These are phyloP conservation scores for Cryptops parisi DNA, from an alignment of 2,888 invertebrate species.

Conservation along the genomic window DNA sequence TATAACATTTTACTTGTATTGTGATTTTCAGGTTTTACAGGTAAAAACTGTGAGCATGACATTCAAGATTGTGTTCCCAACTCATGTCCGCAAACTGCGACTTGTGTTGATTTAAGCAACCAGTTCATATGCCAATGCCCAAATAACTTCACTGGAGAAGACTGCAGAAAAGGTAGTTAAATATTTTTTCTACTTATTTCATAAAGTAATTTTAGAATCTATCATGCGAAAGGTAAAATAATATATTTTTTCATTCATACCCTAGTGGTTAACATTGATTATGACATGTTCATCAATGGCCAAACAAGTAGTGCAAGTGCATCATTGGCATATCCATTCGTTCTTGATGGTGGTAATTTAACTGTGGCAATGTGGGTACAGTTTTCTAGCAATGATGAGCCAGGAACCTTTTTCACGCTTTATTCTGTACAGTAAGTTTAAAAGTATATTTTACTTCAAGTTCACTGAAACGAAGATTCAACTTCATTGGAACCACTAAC, in stretches of 20 bases:
- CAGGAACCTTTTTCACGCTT: slow-evolving; percentile 83
- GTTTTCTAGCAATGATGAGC: slow-evolving; percentile 78
- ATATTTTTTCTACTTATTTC: not conserved
- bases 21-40: slow-evolving; percentile 31
- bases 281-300: slow-evolving; percentile 90
- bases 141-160: slow-evolving; percentile 89
- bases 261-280: slow-evolving; percentile 91
- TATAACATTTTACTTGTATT: not conserved
- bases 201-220: not conserved
- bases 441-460: not conserved
- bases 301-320: slow-evolving; percentile 70
- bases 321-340: slow-evolving; percentile 82
- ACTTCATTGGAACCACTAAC: too few relatives aligned
- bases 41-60: slow-evolving; percentile 78
- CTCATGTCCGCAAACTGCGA: slow-evolving; percentile 85
- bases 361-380: slow-evolving; percentile 95
- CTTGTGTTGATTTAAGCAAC: slow-evolving; percentile 78
- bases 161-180: slow-evolving; percentile 78
- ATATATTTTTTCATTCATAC: not conserved
- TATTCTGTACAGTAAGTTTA: slow-evolving; percentile 63
- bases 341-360: slow-evolving; percentile 53
- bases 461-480: too few relatives aligned
- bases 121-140: slow-evolving; percentile 93
- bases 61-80: slow-evolving; percentile 83
- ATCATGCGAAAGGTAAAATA: not conserved